Evolutionary conservation across 1,140 invertebrate species (phyloP).

Genomic region (Geopemphigus sp.): DNA sequence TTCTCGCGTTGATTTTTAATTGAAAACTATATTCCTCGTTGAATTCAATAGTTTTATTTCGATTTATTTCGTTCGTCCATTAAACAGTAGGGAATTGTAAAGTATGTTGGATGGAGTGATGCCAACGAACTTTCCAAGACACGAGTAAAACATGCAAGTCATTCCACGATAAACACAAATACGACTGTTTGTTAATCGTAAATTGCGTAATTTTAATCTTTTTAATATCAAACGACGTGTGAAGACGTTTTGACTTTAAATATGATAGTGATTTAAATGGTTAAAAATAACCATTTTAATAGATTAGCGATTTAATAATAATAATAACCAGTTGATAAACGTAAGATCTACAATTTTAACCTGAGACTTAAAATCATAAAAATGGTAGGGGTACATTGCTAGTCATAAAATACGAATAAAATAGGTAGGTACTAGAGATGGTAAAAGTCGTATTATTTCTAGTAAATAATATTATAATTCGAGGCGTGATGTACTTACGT

Average conservation of each 20-base stretch:
- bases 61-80: too few species aligned
- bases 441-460: not conserved
- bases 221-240: not conserved
- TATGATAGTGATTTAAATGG: too few species aligned
- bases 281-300: too few species aligned
- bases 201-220: not conserved
- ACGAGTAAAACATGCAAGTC: not conserved
- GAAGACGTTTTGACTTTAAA: too few species aligned
- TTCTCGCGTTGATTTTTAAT: not conserved
- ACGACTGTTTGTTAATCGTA: not conserved
- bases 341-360: too few species aligned
- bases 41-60: not conserved
- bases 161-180: not conserved
- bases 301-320: too few species aligned
- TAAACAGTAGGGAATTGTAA: too few species aligned
- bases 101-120: too few species aligned
- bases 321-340: too few species aligned
- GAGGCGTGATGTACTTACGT: slow-evolving; percentile 14
- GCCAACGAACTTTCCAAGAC: not conserved
- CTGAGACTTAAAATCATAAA: too few species aligned
- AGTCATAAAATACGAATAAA: not conserved
- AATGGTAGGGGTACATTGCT: not conserved
- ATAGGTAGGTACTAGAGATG: not conserved
- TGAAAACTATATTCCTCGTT: not conserved
- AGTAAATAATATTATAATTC: not conserved